Evolutionary conservation across 2,113 vertebrate species (phyloP), one percentile per base, ranked within the genome.

Genomic region (Ophiodon elongatus): DNA sequence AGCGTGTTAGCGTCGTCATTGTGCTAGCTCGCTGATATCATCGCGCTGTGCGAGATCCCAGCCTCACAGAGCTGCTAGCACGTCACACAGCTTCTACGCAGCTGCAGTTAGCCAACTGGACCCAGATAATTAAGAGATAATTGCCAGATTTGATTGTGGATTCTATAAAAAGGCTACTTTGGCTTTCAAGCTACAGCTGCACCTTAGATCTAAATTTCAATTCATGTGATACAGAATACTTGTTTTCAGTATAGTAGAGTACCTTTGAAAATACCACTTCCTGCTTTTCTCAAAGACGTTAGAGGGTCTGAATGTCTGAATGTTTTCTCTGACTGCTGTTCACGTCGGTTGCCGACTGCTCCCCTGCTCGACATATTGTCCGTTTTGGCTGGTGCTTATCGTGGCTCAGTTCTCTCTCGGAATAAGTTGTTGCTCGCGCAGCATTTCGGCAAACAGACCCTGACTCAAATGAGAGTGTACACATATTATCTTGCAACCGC

Each of bases 251-350:
- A 47, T 0, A 27, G 56, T 67, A 50, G 39, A 60, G 6, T 2
- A 50, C 15, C 25, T 66, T 39, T 57, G 1, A 33, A 74, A 57
- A 43, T 23, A 87, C 76, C 62, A 79, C 83, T 71, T 85, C 71
- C 80, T 83, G 59, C 14, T 1, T 2, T 52, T 39, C 11, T 56
- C 19, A 60, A 35, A 54, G 10, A 31, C 8, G 45, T 45, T 4
- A 8, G 37, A 39, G 43, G 13, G 15, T 17, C 3, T 10, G 1
- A 29, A 5, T 41, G 17, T 33, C 39, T n/a, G n/a, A n/a, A 31
- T 0, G 27, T 52, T 60, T 68, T 59, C 25, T 41, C 0, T 17
- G 13, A 63, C 39, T 11, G 29, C 45, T 54, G 59, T 82, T 76
- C 15, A 62, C 29, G 6, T 65, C 68, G 29, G n/a, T 17, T 70